Base-by-base conservation (phyloP, 2,888 invertebrate genomes). In the Drosophila nr. fundita region DNA sequence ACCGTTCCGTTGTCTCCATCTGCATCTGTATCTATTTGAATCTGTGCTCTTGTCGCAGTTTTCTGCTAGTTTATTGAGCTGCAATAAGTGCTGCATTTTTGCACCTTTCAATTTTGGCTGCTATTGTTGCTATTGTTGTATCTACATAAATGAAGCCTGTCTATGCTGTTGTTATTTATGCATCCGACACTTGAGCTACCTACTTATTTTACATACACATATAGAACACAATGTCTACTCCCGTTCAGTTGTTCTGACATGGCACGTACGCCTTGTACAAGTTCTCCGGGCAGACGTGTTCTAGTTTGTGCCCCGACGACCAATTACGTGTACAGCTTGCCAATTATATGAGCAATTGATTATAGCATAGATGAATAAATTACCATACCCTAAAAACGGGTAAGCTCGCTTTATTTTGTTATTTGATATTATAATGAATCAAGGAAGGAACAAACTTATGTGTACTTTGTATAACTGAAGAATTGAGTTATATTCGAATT, bases 51-150 rank as follows among this genome's bases (percentile, higher is more conserved):
- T 82, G 82, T 85, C 73, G 74, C 79, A 64, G 62, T 55, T 78
- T 78, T 82, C 65, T 71, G 82, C 71, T 75, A 72, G 82, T 83
- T 88, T 88, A 87, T 86, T 87, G 83, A 88, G 88, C 72, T 80
- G 83, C 78, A 81, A 79, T 76, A 63, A 69, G 48, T 27, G 58
- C 55, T 65, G 70, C 57, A 65, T 69, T 55, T 75, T 78, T 73
- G 76, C 76, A 78, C 80, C 80, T 80, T 71, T 75, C 66, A 64
- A 73, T 86, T 85, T 83, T 69, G 73, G 54, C 64, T 68, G 66
- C 64, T 57, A 70, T 78, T 74, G 61, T 70, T n/a, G 48, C 27
- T n/a, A 50, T 49, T 59, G 49, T 64, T 45, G 42, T 34, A 48
- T 42, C 18, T 57, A 32, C 42, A 21, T 24, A 59, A 55, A 27